Evolutionary conservation across 2,888 invertebrate species (phyloP), one percentile per base, ranked within the genome.

Genomic region (Stenodera caucasica): DNA sequence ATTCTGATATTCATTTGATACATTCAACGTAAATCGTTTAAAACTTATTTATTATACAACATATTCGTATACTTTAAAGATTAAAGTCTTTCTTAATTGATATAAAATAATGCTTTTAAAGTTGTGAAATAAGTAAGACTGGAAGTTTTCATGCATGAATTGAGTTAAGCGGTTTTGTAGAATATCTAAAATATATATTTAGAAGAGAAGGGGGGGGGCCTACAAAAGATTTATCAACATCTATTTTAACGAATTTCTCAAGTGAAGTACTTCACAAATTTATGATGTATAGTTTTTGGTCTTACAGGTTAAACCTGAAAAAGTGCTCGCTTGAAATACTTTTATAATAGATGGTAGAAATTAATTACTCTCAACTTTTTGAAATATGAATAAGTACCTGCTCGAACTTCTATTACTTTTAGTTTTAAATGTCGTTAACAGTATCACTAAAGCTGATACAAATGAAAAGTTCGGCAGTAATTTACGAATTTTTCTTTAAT

Each of bases 331-430:
- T 29, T 21, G 33, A 55, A 56, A 62, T 55, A 59, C 53, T 55
- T 45, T 56, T 56, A 62, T 53, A 58, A 58, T 53, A 53, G 58
- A 62, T 58, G 33, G 58, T 30, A 18, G 56, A 52, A 56, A 62
- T 59, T 62, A 62, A 62, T 62, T 62, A 62, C 50, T 58, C 37
- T 55, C 40, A 62, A 62, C 58, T 56, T 45, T 62, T 35, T 55
- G 56, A 62, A 37, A 21, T 21, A 37, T 54, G 53, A 53, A 30
- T 53, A 30, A 53, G 53, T 33, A 33, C 53, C 53, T 53, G 33
- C 33, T 29, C n/a, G 0, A 53, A 53, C 21, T 53, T 53, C 11
- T 23, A 33, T 30, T 53, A 30, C 33, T 30, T 52, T 21, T 18
- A 33, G 53, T 45, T 23, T 45, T 23, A 45, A 45, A 45, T 45